Evolutionary conservation across 2,113 vertebrate genomes (phyloP).

Genomic region (Corythornis cristatus): DNA sequence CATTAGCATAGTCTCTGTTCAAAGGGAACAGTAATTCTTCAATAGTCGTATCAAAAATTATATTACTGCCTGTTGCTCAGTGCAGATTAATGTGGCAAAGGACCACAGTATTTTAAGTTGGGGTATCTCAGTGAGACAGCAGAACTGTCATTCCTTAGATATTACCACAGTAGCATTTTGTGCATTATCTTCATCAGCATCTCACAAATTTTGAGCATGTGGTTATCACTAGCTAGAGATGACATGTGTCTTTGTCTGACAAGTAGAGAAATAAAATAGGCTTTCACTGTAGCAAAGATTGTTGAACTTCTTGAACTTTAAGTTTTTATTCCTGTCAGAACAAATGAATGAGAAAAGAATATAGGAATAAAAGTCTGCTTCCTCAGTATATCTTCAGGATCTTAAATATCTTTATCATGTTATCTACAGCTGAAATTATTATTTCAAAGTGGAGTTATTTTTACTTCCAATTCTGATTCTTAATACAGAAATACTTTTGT

Average conservation of each 20-base stretch:
- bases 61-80: neutral
- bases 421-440: neutral
- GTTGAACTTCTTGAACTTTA: neutral
- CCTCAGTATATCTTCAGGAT: neutral
- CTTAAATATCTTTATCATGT: neutral
- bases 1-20: neutral
- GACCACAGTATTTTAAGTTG: too few relatives aligned
- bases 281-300: neutral
- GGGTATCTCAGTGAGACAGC: neutral
- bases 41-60: neutral
- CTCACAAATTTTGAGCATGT: neutral
- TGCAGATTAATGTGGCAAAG: rapidly evolving
- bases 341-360: neutral
- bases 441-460: neutral
- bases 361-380: neutral
- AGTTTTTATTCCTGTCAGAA: neutral
- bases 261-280: neutral
- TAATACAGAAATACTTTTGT: neutral
- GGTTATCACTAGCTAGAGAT: neutral
- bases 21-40: neutral
- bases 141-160: neutral
- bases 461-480: neutral
- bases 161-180: neutral
- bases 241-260: neutral
- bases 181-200: neutral